Evolutionary conservation across 1,140 invertebrate genomes (phyloP), one percentile per base, ranked within the genome.

Genomic region (Saccostrea cuccullata): DNA sequence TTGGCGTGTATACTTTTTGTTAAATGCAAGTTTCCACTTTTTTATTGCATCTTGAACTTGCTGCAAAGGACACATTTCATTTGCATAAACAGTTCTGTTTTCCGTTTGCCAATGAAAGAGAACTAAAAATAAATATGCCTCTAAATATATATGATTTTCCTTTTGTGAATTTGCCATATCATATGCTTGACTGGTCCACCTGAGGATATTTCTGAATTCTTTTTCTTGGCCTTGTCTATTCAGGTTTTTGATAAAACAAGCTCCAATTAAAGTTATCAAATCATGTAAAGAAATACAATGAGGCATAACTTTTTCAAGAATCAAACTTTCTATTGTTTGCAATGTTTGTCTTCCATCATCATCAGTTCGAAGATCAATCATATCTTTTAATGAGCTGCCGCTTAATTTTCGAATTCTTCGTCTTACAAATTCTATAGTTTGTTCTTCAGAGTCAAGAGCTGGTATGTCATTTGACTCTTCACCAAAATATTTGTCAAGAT

Each of bases 401-500:
- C 88, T 88, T 55, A 89, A 86, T 55, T 87, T 82, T 47, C 84
- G 87, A 6, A 90, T 73, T 55, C 90, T 26, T 36, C 91, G 56
- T 87, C 91, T 83, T 20, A 86, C 82, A 77, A 87, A 91, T 17
- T 87, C 87, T 36, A 87, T 36, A 36, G 30, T 55, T 83, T 89
- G 56, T 20, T 91, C 90, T 1, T 60, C 23, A 17, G 77, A 58
- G n/a, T 89, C 17, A 17, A 83, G 73, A 70, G 55, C 77, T 36
- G 91, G 91, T 23, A 90, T 82, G 20, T 83, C 67, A 82, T 90
- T 86, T 30, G 26, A 73, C 23, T 90, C 87, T 88, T 92, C 91
- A n/a, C 91, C 91, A 84, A 90, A 92, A 67, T 91, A 91, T 23
- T 58, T 82, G 64, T 92, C 89, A n/a, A 91, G 30, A 77, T 90